A percentile compares a stretch with the other conserved stretches of the same genome.
phyloP scores from a whole-genome alignment of 53 echinoderm and acorn worm genomes.

The Astropecten irregularis region DNA sequence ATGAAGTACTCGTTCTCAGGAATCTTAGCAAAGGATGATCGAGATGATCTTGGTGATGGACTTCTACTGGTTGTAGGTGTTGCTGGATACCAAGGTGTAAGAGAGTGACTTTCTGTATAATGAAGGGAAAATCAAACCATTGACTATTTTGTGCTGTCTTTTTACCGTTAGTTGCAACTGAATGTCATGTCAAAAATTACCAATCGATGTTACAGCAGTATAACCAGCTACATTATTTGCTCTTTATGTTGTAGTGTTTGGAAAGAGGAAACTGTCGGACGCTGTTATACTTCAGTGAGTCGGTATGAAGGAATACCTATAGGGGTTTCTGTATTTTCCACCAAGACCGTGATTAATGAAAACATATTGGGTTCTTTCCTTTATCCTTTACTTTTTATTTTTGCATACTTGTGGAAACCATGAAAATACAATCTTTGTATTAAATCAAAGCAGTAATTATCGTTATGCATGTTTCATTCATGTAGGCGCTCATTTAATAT shows the following conservation, averaged over 20 bases:
- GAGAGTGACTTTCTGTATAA: conserved; percentile 7
- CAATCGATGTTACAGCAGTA: background rate
- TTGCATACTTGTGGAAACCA: too few relatives aligned
- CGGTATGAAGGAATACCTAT: too few relatives aligned
- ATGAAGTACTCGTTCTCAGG: conserved; percentile 9
- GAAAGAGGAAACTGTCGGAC: too few relatives aligned
- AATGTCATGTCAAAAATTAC: background rate
- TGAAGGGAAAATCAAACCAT: background rate
- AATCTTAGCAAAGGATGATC: conserved; percentile 30
- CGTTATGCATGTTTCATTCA: too few relatives aligned
- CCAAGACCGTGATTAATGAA: too few relatives aligned
- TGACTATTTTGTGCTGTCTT: background rate
- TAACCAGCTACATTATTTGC: background rate
- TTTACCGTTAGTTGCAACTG: background rate
- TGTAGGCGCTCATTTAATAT: too few relatives aligned
- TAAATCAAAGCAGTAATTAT: too few relatives aligned
- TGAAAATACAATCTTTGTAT: too few relatives aligned
- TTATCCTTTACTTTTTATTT: too few relatives aligned
- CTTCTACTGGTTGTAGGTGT: conserved; percentile 3
- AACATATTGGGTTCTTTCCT: too few relatives aligned
- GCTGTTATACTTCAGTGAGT: too few relatives aligned
- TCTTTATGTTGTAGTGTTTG: background rate
- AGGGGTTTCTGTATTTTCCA: too few relatives aligned
- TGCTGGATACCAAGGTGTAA: conserved; percentile 32
- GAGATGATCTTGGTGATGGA: conserved; percentile 5